These are phyloP conservation scores for Siniperca undulata DNA, from an alignment of 2,797 vertebrate species.

Conservation along the genomic window DNA sequence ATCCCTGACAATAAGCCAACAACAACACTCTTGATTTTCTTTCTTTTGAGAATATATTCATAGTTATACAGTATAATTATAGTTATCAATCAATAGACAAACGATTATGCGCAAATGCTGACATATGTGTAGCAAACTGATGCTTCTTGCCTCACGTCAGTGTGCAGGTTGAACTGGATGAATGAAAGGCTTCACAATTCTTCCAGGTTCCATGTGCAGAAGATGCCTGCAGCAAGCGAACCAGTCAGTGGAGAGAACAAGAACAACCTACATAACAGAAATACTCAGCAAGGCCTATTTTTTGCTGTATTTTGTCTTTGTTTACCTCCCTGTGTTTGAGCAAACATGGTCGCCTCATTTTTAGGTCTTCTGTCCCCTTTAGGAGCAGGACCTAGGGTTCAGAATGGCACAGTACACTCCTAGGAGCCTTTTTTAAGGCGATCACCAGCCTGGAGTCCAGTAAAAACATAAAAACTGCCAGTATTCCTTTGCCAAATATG, in stretches of 20 bases:
- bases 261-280: slow-evolving; percentile 7
- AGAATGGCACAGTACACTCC: slow-evolving; percentile 41
- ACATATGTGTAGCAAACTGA: background rate
- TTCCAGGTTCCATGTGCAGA: slow-evolving; percentile 10
- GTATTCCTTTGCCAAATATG: slow-evolving; percentile 35
- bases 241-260: background rate
- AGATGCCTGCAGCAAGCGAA: background rate
- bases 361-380: slow-evolving; percentile 41
- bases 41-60: background rate
- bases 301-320: slow-evolving; percentile 28
- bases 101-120: background rate
- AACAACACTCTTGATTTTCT: background rate
- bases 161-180: slow-evolving; percentile 21
- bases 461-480: slow-evolving; percentile 25
- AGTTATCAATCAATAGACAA: background rate
- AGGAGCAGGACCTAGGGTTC: slow-evolving; percentile 35
- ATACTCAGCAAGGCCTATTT: background rate
- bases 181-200: slow-evolving; percentile 19
- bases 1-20: slow-evolving; percentile 10
- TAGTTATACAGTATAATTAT: background rate
- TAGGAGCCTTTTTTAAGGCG: slow-evolving; percentile 15
- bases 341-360: slow-evolving; percentile 23
- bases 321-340: slow-evolving; percentile 25
- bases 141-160: background rate
- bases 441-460: slow-evolving; percentile 35